A percentile compares a stretch with the other conserved stretches of the same genome.
phyloP scores from a whole-genome alignment of 2,797 vertebrate genomes.

The Botia kubotai region DNA sequence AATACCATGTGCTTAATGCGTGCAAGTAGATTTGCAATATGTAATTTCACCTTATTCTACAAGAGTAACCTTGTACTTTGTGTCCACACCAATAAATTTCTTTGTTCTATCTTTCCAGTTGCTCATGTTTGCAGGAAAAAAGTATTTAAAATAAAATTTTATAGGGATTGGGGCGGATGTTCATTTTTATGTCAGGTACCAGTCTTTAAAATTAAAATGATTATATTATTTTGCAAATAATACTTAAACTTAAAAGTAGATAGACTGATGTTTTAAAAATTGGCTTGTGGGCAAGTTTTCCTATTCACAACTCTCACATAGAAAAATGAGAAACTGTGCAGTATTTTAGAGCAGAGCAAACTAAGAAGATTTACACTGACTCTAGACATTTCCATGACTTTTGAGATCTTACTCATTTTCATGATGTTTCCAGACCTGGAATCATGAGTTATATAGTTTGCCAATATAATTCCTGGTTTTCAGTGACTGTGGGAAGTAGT shows the following conservation, averaged over 20 bases:
- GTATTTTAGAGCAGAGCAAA: background rate
- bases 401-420: constrained; percentile 19
- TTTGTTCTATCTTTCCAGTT: background rate
- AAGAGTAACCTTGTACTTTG: background rate
- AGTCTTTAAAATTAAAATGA: background rate
- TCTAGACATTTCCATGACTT: background rate
- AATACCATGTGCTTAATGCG: background rate
- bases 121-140: background rate
- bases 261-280: background rate
- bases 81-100: too few relatives aligned
- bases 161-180: background rate
- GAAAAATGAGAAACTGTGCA: background rate
- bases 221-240: background rate
- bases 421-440: constrained; percentile 14
- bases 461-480: background rate
- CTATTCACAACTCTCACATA: background rate
- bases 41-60: background rate
- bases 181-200: background rate
- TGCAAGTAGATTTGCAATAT: background rate
- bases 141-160: background rate
- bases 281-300: background rate
- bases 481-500: constrained; percentile 20
- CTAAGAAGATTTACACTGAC: background rate
- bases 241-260: background rate
- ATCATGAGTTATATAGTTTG: constrained; percentile 19